Evolutionary conservation across 2,888 invertebrate species (phyloP).

Genomic region (Monopis laevigella): DNA sequence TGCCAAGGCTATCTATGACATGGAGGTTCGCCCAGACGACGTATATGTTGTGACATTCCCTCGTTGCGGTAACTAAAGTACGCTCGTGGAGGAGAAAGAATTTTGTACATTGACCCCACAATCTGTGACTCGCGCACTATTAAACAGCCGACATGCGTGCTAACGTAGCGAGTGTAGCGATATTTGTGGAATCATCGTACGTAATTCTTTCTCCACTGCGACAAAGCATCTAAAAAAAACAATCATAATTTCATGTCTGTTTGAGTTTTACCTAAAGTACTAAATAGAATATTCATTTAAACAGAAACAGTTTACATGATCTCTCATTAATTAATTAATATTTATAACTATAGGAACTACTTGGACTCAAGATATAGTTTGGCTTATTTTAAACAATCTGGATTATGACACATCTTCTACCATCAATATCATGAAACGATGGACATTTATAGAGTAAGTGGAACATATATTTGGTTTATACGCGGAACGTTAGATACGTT

Average conservation of each 20-base stretch:
- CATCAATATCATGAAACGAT: conserved; percentile 60
- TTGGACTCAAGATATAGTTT: conserved; percentile 80
- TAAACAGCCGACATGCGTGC: too few relatives aligned
- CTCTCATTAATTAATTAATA: neutral
- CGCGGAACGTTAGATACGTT: too few relatives aligned
- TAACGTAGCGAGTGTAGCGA: too few relatives aligned
- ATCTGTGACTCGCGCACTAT: too few relatives aligned
- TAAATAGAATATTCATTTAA: neutral
- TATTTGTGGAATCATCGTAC: neutral
- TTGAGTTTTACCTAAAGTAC: neutral
- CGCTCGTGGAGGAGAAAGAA: too few relatives aligned
- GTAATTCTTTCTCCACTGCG: too few relatives aligned
- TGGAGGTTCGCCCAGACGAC: conserved; percentile 69
- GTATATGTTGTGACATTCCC: conserved; percentile 74
- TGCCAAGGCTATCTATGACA: conserved; percentile 69
- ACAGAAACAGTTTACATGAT: neutral
- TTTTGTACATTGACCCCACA: too few relatives aligned
- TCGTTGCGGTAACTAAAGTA: conserved; percentile 69
- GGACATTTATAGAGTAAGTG: conserved; percentile 76
- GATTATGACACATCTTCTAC: conserved; percentile 69
- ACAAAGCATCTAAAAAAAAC: neutral
- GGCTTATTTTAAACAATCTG: conserved; percentile 75
- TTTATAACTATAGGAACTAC: conserved; percentile 63
- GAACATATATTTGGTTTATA: too few relatives aligned
- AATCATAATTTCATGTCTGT: neutral